Conservation (phyloP, 2,888 invertebrate genomes). For the Sarcophaga carnaria region DNA sequence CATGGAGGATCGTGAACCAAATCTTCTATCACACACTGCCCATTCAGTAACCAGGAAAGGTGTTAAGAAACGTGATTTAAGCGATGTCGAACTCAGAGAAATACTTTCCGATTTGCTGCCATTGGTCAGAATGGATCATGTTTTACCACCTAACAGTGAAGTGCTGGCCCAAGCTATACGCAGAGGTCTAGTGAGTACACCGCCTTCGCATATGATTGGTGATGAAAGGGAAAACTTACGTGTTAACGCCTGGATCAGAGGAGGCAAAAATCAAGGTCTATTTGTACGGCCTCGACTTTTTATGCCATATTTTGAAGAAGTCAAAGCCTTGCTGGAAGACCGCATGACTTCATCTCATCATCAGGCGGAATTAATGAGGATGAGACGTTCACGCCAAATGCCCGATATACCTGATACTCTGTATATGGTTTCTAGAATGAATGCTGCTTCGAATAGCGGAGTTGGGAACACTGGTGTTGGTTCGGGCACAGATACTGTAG, state of each 20-base stretch:
- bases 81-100: conserved; percentile 92
- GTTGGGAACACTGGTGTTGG: conserved; percentile 74
- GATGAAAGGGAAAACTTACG: conserved; percentile 86
- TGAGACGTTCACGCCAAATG: conserved; percentile 87
- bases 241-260: conserved; percentile 91
- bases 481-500: conserved; percentile 83
- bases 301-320: conserved; percentile 97
- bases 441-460: conserved; percentile 76
- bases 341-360: conserved; percentile 89
- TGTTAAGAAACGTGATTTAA: conserved; percentile 90
- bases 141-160: conserved; percentile 92
- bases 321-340: conserved; percentile 93
- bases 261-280: conserved; percentile 87
- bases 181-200: conserved; percentile 90
- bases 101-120: conserved; percentile 92
- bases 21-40: conserved; percentile 94
- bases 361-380: conserved; percentile 88
- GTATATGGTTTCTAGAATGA: conserved; percentile 88
- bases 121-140: conserved; percentile 93
- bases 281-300: conserved; percentile 94
- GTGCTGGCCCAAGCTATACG: conserved; percentile 86
- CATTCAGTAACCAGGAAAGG: conserved; percentile 93
- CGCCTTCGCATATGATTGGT: conserved; percentile 93
- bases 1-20: conserved; percentile 95
- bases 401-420: conserved; percentile 95